Conservation (phyloP, 2,888 invertebrate species). For the Thymelicus acteon region DNA sequence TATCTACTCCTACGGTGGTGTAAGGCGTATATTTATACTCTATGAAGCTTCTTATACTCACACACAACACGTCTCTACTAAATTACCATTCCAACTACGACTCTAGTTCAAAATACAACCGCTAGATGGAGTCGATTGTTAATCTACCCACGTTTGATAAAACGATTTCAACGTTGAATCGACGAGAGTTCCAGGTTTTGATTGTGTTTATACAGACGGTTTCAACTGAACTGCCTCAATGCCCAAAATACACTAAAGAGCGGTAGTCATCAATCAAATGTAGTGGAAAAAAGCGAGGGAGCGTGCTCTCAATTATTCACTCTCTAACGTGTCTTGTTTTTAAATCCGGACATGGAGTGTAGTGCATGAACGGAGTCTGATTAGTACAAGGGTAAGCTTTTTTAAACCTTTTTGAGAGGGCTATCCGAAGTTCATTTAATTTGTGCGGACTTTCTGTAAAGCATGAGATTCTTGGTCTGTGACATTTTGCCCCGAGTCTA, state of each 20-base stretch:
- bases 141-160: neutral
- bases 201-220: neutral
- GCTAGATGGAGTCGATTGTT: neutral
- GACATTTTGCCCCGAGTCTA: no score
- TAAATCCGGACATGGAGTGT: constrained; percentile 10
- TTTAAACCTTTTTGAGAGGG: no score
- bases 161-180: no score
- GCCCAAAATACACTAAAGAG: constrained; percentile 1
- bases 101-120: neutral
- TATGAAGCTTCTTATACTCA: no score
- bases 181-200: neutral
- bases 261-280: constrained; percentile 31
- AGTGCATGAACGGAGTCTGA: constrained; percentile 3
- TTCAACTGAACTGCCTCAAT: constrained; percentile 11
- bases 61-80: no score
- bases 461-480: no score
- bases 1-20: no score
- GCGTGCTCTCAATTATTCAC: constrained; percentile 32
- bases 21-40: no score
- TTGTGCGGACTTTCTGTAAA: no score
- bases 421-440: no score
- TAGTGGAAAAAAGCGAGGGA: constrained; percentile 28
- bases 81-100: neutral
- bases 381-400: no score
- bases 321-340: constrained; percentile 34